phyloP scores from a whole-genome alignment of 2,113 vertebrate species.

The Oceanodroma tethys region DNA sequence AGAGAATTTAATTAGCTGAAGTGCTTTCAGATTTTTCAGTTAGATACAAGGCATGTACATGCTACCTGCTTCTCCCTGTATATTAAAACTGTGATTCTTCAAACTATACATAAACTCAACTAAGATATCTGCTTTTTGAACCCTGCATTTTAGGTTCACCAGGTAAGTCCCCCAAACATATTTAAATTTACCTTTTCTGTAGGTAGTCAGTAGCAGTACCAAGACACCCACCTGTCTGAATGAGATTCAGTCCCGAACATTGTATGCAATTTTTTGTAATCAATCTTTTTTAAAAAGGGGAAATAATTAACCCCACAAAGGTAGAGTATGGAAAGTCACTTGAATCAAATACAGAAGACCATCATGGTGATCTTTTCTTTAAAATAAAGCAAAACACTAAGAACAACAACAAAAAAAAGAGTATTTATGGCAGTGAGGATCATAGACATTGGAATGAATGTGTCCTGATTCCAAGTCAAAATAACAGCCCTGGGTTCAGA shows the following conservation, averaged over 20 bases:
- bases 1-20: neutral
- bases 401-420: neutral
- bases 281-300: neutral
- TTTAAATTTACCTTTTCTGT: neutral
- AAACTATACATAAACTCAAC: neutral
- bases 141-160: neutral
- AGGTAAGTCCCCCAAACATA: neutral
- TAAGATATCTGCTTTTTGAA: neutral
- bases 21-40: neutral
- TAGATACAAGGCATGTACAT: neutral
- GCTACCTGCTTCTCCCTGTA: neutral
- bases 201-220: neutral
- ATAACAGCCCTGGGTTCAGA: conserved; percentile 28
- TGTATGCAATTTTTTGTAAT: neutral
- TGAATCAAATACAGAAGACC: neutral
- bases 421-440: conserved; percentile 28
- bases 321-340: neutral
- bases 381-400: neutral
- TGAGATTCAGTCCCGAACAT: neutral
- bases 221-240: neutral
- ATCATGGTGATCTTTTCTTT: neutral
- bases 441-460: neutral
- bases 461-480: conserved; percentile 22
- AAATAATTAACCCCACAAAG: neutral
- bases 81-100: neutral